Conservation (phyloP, 2,797 vertebrate genomes). For the Momotus momota region DNA sequence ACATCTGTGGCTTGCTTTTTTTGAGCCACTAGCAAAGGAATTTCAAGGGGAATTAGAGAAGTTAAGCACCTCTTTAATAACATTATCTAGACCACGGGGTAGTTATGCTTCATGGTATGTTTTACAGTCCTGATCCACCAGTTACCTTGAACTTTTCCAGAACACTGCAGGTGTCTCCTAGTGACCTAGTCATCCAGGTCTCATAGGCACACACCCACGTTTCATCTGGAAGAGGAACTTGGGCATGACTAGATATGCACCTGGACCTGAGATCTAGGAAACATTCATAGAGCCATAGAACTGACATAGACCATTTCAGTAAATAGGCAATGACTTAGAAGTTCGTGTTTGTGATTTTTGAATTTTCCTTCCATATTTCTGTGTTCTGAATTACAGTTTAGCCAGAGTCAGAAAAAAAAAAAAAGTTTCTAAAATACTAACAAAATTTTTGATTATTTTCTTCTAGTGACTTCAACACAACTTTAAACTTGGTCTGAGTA, state of each 20-base stretch:
- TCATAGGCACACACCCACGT: not conserved
- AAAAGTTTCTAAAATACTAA: not conserved
- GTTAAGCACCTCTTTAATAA: not conserved
- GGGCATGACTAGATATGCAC: not conserved
- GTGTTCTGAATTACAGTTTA: not conserved
- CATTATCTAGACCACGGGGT: not conserved
- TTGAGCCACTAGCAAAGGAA: not conserved
- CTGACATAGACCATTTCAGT: not conserved
- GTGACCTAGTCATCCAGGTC: not conserved
- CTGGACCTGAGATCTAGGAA: not conserved
- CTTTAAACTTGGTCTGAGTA: not conserved
- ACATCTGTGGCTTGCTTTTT: not conserved
- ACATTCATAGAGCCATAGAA: not conserved
- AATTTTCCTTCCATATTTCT: not conserved
- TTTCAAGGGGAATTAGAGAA: not conserved
- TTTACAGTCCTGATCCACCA: not conserved
- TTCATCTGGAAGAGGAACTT: not conserved
- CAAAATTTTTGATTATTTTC: not conserved
- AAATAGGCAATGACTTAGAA: not conserved
- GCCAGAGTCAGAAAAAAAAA: not conserved
- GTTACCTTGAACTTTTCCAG: not conserved
- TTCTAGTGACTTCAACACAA: not conserved
- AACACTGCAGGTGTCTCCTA: not conserved
- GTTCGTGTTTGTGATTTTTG: not conserved
- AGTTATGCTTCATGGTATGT: accelerated